Evolutionary conservation across 2,888 invertebrate species (phyloP).

Genomic region (Homarus gammarus): DNA sequence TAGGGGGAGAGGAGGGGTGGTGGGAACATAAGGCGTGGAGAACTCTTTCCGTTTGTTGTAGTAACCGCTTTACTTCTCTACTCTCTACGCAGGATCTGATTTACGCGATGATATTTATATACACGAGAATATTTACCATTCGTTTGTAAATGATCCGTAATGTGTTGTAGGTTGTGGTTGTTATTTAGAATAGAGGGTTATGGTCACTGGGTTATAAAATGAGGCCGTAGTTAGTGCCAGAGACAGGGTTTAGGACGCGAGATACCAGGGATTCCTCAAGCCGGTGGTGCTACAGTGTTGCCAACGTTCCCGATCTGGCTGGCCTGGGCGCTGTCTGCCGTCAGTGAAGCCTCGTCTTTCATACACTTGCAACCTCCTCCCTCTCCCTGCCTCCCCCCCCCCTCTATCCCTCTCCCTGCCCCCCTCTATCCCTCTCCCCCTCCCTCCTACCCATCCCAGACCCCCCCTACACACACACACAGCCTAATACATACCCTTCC

Average conservation of each 20-base stretch:
- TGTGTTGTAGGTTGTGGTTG: too few relatives aligned
- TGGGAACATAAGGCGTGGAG: neutral
- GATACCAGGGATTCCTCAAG: conserved; percentile 31
- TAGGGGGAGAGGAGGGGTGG: neutral
- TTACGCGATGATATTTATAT: too few relatives aligned
- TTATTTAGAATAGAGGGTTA: too few relatives aligned
- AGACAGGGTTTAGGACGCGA: neutral
- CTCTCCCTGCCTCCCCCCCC: neutral
- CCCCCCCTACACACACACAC: neutral
- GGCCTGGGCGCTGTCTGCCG: neutral
- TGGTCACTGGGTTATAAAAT: too few relatives aligned
- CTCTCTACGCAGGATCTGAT: too few relatives aligned
- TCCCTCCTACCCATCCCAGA: too few relatives aligned
- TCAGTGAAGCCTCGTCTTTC: neutral
- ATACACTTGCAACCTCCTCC: neutral
- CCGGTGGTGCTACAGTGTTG: conserved; percentile 28
- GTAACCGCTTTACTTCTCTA: neutral
- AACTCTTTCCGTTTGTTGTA: neutral
- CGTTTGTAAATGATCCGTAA: too few relatives aligned
- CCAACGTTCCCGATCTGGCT: conserved; percentile 1
- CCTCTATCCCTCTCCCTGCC: too few relatives aligned
- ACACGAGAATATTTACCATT: too few relatives aligned
- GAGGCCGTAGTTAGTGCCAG: neutral
- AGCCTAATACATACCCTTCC: too few relatives aligned
- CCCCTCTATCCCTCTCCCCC: too few relatives aligned